These are phyloP conservation scores for Micrasema longulum DNA, from an alignment of 1,140 invertebrate genomes.

Conservation along the genomic window DNA sequence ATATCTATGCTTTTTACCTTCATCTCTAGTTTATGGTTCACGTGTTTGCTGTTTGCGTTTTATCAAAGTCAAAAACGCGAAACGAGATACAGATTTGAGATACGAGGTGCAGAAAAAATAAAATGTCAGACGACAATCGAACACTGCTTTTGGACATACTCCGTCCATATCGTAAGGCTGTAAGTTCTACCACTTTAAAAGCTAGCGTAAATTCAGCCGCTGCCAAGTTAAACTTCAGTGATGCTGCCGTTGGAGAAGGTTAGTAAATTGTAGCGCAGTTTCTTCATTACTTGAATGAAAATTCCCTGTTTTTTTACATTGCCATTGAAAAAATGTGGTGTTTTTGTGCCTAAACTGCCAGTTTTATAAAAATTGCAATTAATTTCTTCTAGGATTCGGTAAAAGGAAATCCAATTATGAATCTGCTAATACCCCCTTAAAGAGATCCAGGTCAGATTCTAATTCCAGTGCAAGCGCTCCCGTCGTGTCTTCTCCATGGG, in stretches of 20 bases:
- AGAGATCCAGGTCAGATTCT: conserved; percentile 43
- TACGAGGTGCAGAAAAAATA: conserved; percentile 27
- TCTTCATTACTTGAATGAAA: not conserved
- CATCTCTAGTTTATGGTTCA: not conserved
- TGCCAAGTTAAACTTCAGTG: conserved; percentile 40
- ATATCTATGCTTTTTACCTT: not conserved
- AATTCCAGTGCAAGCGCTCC: conserved; percentile 52
- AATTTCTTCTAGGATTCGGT: conserved; percentile 19
- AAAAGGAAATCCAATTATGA: conserved; percentile 46
- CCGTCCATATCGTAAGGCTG: conserved; percentile 64
- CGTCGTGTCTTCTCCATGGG: conserved; percentile 69
- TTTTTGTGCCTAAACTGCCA: not conserved
- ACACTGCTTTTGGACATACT: conserved; percentile 65
- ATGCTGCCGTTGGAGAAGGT: conserved; percentile 27
- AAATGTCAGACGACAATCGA: conserved; percentile 65
- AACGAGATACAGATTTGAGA: not conserved
- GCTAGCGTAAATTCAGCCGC: conserved; percentile 38
- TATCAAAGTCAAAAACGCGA: not conserved
- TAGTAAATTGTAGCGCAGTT: not conserved
- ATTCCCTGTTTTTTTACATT: not conserved
- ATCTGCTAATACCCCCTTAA: conserved; percentile 20
- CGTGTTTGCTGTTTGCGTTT: not conserved
- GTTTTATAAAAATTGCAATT: conserved; percentile 1
- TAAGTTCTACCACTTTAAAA: conserved; percentile 54
- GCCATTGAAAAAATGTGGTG: too few relatives aligned